A percentile compares a stretch with the other conserved stretches of the same genome.
phyloP scores from a whole-genome alignment of 2,113 vertebrate species.

The Pseudopodoces humilis region DNA sequence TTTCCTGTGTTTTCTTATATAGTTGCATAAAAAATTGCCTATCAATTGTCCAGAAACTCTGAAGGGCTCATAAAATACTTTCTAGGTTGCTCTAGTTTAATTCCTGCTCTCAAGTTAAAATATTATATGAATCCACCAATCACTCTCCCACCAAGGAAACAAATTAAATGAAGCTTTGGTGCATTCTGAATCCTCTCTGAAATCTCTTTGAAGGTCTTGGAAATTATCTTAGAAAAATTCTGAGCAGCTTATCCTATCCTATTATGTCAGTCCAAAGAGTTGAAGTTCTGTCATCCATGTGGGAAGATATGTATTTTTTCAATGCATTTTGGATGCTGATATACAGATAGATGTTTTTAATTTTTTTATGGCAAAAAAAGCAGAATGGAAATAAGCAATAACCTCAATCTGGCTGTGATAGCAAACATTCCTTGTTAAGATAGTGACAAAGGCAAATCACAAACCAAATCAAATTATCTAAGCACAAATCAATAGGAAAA shows the following conservation, averaged over 20 bases:
- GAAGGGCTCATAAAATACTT: slow-evolving; percentile 45
- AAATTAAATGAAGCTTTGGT: neutral
- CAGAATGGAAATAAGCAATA: neutral
- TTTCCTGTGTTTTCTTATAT: slow-evolving; percentile 69
- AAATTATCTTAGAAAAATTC: slow-evolving; percentile 30
- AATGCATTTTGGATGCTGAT: neutral
- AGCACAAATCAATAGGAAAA: neutral
- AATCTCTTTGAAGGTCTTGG: slow-evolving; percentile 5
- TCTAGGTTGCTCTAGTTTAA: slow-evolving; percentile 34
- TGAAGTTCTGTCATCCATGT: neutral
- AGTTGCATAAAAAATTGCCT: slow-evolving; percentile 37
- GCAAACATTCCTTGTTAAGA: neutral
- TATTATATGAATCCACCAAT: neutral
- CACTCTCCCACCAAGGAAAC: neutral
- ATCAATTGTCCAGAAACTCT: slow-evolving; percentile 5
- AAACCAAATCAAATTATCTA: neutral
- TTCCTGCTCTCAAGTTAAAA: neutral
- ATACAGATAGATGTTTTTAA: neutral
- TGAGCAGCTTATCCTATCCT: neutral
- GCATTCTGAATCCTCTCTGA: neutral
- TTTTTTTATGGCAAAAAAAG: neutral
- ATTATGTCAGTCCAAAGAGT: slow-evolving; percentile 6
- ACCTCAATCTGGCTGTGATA: neutral
- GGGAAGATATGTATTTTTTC: neutral
- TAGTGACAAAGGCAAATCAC: neutral